Evolutionary conservation across 1,140 invertebrate genomes (phyloP).

Genomic region (Tetranychus cinnabarinus): DNA sequence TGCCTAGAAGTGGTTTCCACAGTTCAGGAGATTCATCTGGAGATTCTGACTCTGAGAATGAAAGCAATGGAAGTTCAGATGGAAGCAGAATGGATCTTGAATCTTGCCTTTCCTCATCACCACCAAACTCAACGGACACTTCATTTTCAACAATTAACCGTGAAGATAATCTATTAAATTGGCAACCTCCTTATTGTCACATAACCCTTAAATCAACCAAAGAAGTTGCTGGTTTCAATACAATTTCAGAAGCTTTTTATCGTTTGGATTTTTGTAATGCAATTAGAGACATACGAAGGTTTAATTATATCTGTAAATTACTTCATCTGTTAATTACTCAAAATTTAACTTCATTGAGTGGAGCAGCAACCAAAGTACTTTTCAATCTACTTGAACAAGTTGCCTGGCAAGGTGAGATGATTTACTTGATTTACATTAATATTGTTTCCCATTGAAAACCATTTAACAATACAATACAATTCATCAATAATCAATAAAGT

Average conservation of each 20-base stretch:
- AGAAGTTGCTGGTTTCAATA: constrained; percentile 80
- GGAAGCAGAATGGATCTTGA: not conserved
- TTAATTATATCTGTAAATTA: constrained; percentile 87
- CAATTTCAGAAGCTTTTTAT: constrained; percentile 76
- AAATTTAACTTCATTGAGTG: constrained; percentile 56
- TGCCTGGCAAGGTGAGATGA: constrained; percentile 47
- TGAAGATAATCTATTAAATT: not conserved
- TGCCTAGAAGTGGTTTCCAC: constrained; percentile 3
- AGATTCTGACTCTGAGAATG: constrained; percentile 1
- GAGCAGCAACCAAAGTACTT: constrained; percentile 72
- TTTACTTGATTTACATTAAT: too few relatives aligned
- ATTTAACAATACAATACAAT: too few relatives aligned
- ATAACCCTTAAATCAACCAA: constrained; percentile 71
- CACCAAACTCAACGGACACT: not conserved
- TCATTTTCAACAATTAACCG: not conserved
- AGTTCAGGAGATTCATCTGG: constrained; percentile 1
- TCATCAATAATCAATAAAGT: too few relatives aligned
- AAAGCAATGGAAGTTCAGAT: not conserved
- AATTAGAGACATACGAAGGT: constrained; percentile 70
- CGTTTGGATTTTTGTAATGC: constrained; percentile 79
- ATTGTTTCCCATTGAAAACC: too few relatives aligned
- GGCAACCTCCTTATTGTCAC: constrained; percentile 60
- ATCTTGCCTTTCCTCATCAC: not conserved
- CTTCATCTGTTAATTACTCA: constrained; percentile 65
- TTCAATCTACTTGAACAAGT: constrained; percentile 83